A percentile compares a stretch with the other conserved stretches of the same genome.
Evolutionary conservation across 2,888 invertebrate genomes (phyloP).

Genomic region (Chymomyza amoena): DNA sequence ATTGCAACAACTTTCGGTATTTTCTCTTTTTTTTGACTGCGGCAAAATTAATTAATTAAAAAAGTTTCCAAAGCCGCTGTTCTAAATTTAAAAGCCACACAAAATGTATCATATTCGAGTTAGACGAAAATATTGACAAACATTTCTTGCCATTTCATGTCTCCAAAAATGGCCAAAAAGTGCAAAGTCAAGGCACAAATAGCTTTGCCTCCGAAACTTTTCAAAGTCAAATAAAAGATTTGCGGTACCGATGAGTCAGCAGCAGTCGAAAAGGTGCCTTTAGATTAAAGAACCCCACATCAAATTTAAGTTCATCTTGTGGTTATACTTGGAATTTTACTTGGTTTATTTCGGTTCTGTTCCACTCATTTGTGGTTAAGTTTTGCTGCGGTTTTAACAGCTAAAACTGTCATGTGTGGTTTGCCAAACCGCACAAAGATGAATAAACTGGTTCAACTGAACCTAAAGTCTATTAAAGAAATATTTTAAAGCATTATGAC

Average conservation of each 20-base stretch:
- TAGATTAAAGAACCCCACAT: not conserved
- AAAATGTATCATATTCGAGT: conserved; percentile 9
- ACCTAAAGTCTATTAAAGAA: not conserved
- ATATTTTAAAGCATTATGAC: not conserved
- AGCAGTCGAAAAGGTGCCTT: not conserved
- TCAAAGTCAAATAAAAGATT: conserved; percentile 56
- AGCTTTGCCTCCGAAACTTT: conserved; percentile 27
- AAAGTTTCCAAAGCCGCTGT: conserved; percentile 53
- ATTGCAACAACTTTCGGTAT: conserved; percentile 56
- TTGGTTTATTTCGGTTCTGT: not conserved
- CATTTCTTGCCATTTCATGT: conserved; percentile 43
- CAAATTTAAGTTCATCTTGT: not conserved
- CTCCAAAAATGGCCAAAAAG: conserved; percentile 13
- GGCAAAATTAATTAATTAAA: conserved; percentile 58
- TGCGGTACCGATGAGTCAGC: conserved; percentile 44
- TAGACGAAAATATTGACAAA: conserved; percentile 16
- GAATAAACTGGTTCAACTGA: not conserved
- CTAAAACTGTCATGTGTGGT: not conserved
- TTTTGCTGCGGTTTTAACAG: not conserved
- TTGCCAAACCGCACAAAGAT: not conserved
- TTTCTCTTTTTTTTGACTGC: not conserved
- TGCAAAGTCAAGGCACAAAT: not conserved
- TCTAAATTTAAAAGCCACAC: conserved; percentile 41
- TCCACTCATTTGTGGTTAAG: not conserved
- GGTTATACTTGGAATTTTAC: not conserved